phyloP scores from a whole-genome alignment of 2,888 invertebrate genomes.

The Tinea semifulvella region DNA sequence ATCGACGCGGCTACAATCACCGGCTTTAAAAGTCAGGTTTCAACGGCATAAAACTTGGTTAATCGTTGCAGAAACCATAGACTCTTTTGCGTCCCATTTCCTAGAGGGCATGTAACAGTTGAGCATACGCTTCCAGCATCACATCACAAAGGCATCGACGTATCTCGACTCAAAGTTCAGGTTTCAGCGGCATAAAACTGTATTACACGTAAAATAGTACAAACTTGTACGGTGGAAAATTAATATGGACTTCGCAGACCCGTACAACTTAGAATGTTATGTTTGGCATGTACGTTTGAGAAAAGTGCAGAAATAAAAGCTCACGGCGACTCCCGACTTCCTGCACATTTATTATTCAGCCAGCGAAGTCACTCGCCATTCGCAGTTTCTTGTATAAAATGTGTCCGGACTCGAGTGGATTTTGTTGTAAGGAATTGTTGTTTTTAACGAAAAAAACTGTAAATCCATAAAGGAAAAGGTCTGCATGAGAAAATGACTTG shows the following conservation, averaged over 20 bases:
- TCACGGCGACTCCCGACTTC: slow-evolving; percentile 26
- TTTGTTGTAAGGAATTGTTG: slow-evolving; percentile 42
- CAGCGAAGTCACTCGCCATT: slow-evolving; percentile 45
- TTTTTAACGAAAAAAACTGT: slow-evolving; percentile 19
- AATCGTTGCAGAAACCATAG: no score
- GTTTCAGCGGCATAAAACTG: no score
- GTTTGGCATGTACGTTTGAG: slow-evolving; percentile 15
- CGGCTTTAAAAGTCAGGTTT: no score
- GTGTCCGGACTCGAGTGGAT: slow-evolving; percentile 28
- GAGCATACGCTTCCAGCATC: no score
- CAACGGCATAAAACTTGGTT: no score
- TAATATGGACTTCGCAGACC: slow-evolving; percentile 6
- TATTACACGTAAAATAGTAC: no score
- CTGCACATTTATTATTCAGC: slow-evolving; percentile 50
- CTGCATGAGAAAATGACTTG: slow-evolving; percentile 2
- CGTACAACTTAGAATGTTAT: slow-evolving; percentile 10
- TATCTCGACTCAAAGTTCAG: no score
- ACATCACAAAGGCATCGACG: no score
- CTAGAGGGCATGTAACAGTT: no score
- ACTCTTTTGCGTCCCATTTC: no score
- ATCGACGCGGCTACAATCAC: no score
- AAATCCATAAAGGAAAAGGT: slow-evolving; percentile 7
- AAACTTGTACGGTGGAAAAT: slow-evolving; percentile 1
- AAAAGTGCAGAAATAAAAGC: slow-evolving; percentile 37
- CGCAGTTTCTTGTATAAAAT: slow-evolving; percentile 37